Evolutionary conservation across 2,888 invertebrate genomes (phyloP).

Genomic region (Luperina nickerlii): DNA sequence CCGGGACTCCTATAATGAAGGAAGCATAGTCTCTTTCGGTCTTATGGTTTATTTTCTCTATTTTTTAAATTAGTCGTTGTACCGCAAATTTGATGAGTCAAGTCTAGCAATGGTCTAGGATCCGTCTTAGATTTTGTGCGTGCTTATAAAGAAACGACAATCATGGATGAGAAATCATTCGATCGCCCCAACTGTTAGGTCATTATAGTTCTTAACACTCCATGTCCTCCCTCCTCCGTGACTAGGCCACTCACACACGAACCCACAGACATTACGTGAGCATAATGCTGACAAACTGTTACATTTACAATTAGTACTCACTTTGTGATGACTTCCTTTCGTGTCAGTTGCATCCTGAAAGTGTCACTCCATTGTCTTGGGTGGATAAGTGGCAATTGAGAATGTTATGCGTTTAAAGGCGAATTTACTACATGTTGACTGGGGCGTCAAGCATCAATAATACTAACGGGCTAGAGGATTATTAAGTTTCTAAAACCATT

Average conservation of each 20-base stretch:
- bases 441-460: background rate
- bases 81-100: too few species aligned
- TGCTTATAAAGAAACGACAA: too few species aligned
- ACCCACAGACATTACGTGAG: slow-evolving; percentile 33
- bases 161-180: too few species aligned
- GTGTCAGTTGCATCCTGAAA: slow-evolving; percentile 45
- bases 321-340: slow-evolving; percentile 35
- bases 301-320: slow-evolving; percentile 52
- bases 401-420: slow-evolving; percentile 11
- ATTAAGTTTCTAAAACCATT: too few species aligned
- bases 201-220: slow-evolving; percentile 14
- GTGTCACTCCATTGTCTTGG: slow-evolving; percentile 40
- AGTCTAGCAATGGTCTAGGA: too few species aligned
- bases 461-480: too few species aligned
- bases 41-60: background rate
- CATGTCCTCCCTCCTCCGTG: background rate
- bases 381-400: slow-evolving; percentile 11
- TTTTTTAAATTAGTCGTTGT: background rate
- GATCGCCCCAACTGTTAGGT: too few species aligned
- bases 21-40: background rate
- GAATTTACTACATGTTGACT: background rate
- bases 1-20: background rate
- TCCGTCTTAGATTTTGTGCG: too few species aligned
- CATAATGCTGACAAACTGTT: slow-evolving; percentile 29
- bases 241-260: background rate